These are phyloP conservation scores for Elmis aenea DNA, from an alignment of 2,888 invertebrate genomes.

Conservation along the genomic window DNA sequence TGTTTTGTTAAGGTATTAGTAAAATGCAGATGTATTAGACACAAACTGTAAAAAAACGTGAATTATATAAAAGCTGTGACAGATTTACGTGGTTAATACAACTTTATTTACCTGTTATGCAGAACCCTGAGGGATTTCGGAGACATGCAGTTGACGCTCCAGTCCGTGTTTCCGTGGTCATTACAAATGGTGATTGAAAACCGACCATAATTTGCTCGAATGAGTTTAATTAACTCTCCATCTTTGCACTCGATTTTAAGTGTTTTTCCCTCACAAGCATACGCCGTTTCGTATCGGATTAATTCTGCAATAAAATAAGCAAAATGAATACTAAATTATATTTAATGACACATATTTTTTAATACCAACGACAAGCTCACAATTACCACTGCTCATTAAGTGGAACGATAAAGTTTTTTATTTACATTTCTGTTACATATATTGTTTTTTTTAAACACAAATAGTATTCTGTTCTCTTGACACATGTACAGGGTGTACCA, in stretches of 20 bases:
- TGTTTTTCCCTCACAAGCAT: conserved; percentile 90
- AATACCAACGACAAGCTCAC: no score
- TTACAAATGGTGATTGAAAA: conserved; percentile 95
- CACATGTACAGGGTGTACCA: no score
- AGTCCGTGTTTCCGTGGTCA: conserved; percentile 92
- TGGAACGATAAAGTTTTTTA: neutral
- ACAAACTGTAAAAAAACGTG: no score
- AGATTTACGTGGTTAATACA: no score
- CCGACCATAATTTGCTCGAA: conserved; percentile 91
- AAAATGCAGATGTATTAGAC: no score
- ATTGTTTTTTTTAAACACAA: no score
- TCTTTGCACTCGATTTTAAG: conserved; percentile 83
- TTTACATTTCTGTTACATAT: neutral
- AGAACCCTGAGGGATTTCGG: conserved; percentile 82
- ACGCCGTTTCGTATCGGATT: conserved; percentile 83
- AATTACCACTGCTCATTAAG: neutral
- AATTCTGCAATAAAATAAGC: conserved; percentile 60
- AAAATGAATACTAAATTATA: conserved; percentile 3
- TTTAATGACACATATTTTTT: no score
- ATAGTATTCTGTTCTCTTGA: no score
- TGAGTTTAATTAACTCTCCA: conserved; percentile 84
- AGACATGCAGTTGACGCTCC: conserved; percentile 95
- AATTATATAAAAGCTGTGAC: no score
- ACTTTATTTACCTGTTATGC: conserved; percentile 79
- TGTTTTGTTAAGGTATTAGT: no score